A percentile compares a stretch with the other conserved stretches of the same genome.
Evolutionary conservation across 2,888 invertebrate genomes (phyloP).

Genomic region (Pachycephus smyrnensis): DNA sequence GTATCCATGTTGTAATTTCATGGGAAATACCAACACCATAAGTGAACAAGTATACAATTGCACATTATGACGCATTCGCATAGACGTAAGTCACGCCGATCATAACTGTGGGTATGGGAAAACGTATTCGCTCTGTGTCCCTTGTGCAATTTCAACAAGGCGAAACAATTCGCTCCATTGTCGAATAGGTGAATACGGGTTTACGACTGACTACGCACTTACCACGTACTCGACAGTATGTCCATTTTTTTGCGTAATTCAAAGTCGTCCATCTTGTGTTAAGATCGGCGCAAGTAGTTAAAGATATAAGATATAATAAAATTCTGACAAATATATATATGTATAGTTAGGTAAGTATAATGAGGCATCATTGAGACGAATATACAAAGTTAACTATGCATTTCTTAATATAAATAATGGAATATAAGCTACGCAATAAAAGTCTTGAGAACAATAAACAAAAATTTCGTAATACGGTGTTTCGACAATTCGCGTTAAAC

Average conservation of each 20-base stretch:
- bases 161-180: conserved; percentile 44
- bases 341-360: too few relatives aligned
- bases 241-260: neutral
- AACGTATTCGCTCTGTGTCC: conserved; percentile 23
- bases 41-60: conserved; percentile 34
- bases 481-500: conserved; percentile 5
- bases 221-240: neutral
- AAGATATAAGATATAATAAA: neutral
- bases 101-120: conserved; percentile 41
- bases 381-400: neutral
- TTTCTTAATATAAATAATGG: neutral
- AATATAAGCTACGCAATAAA: neutral
- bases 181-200: conserved; percentile 13
- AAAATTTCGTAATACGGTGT: conserved; percentile 24
- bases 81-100: conserved; percentile 23
- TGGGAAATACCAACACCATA: conserved; percentile 40
- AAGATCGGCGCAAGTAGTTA: neutral
- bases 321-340: neutral
- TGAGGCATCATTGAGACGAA: too few relatives aligned
- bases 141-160: conserved; percentile 44
- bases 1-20: conserved; percentile 44
- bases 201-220: neutral
- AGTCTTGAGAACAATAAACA: conserved; percentile 28
- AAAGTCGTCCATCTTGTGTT: neutral
- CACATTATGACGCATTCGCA: conserved; percentile 36